Conservation (phyloP, 2,797 vertebrate species). For the Protosalanx chinensis region DNA sequence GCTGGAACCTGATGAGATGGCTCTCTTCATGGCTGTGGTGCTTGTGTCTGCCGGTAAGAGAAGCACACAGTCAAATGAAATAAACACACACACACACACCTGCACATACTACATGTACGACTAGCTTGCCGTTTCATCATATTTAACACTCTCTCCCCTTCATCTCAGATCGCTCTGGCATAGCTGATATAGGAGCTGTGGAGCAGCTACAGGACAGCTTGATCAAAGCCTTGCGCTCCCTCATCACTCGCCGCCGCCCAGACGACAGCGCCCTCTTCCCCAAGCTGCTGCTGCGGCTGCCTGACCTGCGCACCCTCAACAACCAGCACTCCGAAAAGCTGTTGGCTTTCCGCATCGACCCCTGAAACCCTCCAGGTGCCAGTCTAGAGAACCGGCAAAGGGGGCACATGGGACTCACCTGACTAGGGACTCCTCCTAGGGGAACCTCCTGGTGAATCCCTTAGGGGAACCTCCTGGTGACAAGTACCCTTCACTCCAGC, state of each 20-base stretch:
- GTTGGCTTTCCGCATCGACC: conserved; percentile 76
- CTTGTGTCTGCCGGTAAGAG: conserved; percentile 76
- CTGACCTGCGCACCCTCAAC: conserved; percentile 78
- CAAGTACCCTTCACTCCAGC: conserved; percentile 26
- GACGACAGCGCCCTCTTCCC: conserved; percentile 72
- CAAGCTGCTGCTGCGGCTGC: conserved; percentile 76
- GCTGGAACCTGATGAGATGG: conserved; percentile 79
- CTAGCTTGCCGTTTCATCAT: not conserved
- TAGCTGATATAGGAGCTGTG: conserved; percentile 70
- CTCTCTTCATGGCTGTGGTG: conserved; percentile 80
- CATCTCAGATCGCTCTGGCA: conserved; percentile 71
- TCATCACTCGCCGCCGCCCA: conserved; percentile 66
- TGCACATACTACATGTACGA: not conserved
- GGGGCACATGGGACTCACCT: conserved; percentile 19
- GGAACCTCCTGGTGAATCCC: conserved; percentile 24
- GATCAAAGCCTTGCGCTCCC: conserved; percentile 71
- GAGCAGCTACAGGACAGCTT: conserved; percentile 80
- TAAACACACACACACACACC: not conserved
- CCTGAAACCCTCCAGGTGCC: conserved; percentile 44
- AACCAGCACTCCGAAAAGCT: conserved; percentile 80
- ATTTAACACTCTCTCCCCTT: conserved; percentile 22
- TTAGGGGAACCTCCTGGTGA: conserved; percentile 27
- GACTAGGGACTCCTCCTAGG: conserved; percentile 15
- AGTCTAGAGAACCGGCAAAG: not conserved
- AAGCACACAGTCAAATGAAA: not conserved